These are phyloP conservation scores for Torymus texanus DNA, from an alignment of 2,888 invertebrate genomes.

Conservation along the genomic window DNA sequence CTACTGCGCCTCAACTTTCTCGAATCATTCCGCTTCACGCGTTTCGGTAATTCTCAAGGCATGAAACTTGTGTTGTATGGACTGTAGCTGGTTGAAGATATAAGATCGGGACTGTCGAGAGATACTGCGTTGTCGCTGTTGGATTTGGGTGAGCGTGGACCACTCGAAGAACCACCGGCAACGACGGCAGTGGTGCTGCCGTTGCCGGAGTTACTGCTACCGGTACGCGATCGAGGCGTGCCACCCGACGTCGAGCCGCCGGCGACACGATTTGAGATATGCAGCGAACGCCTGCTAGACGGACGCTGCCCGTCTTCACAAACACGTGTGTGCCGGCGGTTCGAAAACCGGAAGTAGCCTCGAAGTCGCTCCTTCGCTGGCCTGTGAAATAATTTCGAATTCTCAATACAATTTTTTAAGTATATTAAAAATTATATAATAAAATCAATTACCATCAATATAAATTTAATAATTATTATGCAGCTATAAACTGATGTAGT, in stretches of 20 bases:
- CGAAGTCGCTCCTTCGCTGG: conserved; percentile 78
- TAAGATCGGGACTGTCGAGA: background rate
- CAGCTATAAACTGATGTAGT: too few relatives aligned
- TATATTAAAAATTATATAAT: too few relatives aligned
- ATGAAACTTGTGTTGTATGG: background rate
- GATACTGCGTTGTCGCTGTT: background rate
- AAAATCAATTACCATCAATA: too few relatives aligned
- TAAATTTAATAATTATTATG: too few relatives aligned
- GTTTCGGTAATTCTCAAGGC: background rate
- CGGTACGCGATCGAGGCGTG: conserved; percentile 44
- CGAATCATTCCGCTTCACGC: too few relatives aligned
- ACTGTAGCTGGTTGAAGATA: background rate
- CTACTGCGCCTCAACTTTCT: too few relatives aligned
- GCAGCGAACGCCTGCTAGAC: background rate
- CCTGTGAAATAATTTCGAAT: conserved; percentile 68
- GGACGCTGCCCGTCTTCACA: conserved; percentile 62
- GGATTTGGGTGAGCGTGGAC: conserved; percentile 14
- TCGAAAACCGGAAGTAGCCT: conserved; percentile 78
- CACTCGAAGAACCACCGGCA: background rate
- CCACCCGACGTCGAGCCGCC: conserved; percentile 36
- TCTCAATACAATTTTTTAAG: too few relatives aligned
- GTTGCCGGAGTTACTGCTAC: conserved; percentile 66
- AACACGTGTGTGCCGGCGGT: conserved; percentile 67
- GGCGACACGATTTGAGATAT: conserved; percentile 39
- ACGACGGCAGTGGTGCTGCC: conserved; percentile 21